Evolutionary conservation across 2,113 vertebrate genomes (phyloP).

Genomic region (Xyrauchen texanus): DNA sequence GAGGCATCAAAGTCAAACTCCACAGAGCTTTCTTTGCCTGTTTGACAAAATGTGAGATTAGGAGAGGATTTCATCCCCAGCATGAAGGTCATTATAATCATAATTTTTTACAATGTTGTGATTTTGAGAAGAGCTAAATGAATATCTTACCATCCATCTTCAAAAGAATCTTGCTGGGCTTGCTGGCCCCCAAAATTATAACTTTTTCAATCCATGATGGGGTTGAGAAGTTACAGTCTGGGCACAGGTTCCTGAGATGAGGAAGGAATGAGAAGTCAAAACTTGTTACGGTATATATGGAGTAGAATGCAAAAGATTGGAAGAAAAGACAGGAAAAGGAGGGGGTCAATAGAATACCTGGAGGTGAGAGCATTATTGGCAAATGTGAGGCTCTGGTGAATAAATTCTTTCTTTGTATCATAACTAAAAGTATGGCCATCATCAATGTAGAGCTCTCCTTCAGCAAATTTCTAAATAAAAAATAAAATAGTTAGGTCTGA

Average conservation of each 20-base stretch:
- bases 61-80: not conserved
- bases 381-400: constrained; percentile 80
- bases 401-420: constrained; percentile 75
- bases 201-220: constrained; percentile 83
- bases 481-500: not conserved
- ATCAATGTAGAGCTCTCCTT: constrained; percentile 86
- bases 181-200: constrained; percentile 81
- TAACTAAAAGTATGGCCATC: constrained; percentile 87
- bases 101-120: too few species aligned
- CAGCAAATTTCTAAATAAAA: constrained; percentile 76
- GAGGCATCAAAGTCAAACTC: constrained; percentile 83
- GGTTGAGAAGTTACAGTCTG: constrained; percentile 76
- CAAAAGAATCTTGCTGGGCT: constrained; percentile 78
- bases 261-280: not conserved
- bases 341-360: constrained; percentile 67
- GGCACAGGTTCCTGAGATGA: constrained; percentile 74
- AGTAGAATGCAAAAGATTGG: too few species aligned
- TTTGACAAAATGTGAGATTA: constrained; percentile 56
- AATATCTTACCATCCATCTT: constrained; percentile 70
- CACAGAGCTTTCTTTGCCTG: constrained; percentile 71
- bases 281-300: not conserved
- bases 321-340: not conserved
- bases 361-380: constrained; percentile 79
- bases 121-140: not conserved
- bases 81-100: not conserved